Percentiles rank a stretch among this genome's conserved stretches.
Conservation (phyloP, 2,797 vertebrate genomes). For the Passerculus sandwichensis region DNA sequence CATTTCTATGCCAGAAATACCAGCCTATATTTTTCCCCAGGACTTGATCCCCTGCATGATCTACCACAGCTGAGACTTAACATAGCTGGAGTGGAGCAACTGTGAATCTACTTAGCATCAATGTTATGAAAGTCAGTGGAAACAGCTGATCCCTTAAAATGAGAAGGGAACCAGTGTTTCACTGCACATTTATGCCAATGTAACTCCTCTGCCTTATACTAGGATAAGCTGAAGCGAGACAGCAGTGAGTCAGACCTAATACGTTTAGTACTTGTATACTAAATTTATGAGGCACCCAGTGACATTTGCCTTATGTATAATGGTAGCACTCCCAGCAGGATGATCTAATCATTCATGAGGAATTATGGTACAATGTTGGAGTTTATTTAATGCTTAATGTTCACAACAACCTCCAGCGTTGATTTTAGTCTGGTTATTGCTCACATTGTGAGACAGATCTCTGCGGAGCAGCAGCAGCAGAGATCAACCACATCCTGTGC, state of each 20-base stretch:
- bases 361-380: constrained; percentile 15
- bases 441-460: not conserved
- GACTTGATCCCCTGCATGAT: not conserved
- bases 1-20: constrained; percentile 39
- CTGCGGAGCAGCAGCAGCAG: not conserved
- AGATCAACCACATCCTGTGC: not conserved
- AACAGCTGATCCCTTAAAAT: constrained; percentile 49
- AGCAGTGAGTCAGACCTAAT: constrained; percentile 43
- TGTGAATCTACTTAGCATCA: constrained; percentile 1
- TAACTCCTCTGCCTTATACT: constrained; percentile 9
- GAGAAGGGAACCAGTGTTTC: not conserved
- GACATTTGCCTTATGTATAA: constrained; percentile 59
- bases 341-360: constrained; percentile 56
- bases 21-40: constrained; percentile 40
- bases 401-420: constrained; percentile 36
- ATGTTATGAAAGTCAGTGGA: not conserved
- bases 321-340: constrained; percentile 59
- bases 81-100: not conserved
- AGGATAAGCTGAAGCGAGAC: constrained; percentile 27
- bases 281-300: constrained; percentile 56
- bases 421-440: constrained; percentile 48
- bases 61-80: not conserved
- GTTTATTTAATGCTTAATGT: constrained; percentile 42
- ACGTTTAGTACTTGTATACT: constrained; percentile 39
- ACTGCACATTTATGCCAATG: not conserved